phyloP scores from a whole-genome alignment of 1,140 invertebrate species.

The Frieseomelitta varia region DNA sequence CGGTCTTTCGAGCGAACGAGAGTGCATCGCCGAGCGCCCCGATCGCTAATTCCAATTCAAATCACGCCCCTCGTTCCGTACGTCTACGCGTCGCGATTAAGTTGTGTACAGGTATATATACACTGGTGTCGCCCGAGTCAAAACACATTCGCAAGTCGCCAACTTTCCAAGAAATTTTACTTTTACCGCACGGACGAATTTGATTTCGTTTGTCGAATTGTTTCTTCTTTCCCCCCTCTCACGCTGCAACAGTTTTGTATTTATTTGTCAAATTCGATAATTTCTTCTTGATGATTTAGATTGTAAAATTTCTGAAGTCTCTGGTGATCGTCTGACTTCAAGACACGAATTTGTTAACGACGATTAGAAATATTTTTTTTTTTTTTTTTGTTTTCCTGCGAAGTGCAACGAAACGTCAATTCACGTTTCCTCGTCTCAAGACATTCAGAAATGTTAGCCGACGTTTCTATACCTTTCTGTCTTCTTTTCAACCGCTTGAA shows the following conservation, averaged over 20 bases:
- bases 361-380: no score
- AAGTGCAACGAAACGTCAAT: no score
- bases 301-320: no score
- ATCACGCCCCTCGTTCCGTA: conserved; percentile 37
- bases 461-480: no score
- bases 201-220: background rate
- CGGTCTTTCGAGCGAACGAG: conserved; percentile 37
- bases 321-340: no score
- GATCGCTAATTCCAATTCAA: conserved; percentile 61
- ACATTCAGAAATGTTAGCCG: background rate
- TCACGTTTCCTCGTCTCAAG: no score
- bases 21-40: conserved; percentile 29
- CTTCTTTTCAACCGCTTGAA: background rate
- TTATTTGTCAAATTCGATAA: no score
- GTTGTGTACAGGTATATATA: background rate
- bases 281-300: no score
- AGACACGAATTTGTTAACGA: no score
- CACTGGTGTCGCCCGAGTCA: background rate
- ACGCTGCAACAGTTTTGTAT: no score
- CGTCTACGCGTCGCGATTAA: conserved; percentile 43
- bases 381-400: no score
- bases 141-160: background rate
- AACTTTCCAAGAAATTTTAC: conserved; percentile 1
- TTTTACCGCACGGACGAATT: background rate
- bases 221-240: no score